Base-by-base conservation (phyloP, 2,797 vertebrate species). In the Chaunax sp. region DNA sequence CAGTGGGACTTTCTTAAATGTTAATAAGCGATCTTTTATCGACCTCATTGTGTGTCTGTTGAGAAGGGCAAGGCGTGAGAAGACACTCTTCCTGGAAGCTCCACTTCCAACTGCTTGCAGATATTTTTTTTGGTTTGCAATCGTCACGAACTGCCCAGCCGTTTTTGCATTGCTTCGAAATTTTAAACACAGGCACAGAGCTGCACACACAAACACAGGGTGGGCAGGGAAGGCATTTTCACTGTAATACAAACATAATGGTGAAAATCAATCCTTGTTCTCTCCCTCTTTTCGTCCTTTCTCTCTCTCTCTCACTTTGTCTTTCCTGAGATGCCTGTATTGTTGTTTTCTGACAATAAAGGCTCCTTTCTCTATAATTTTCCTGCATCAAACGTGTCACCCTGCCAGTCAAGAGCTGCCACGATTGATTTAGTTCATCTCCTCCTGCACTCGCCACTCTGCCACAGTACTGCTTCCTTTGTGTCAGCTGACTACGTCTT, bases 221-320 rank as follows among this genome's bases (percentile, higher is more conserved):
- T 76, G 80, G 75, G 82, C 18, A 51, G 71, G 77, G 81, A 89
- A 72, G 74, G 58, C 78, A 70, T 88, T 86, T 87, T 75, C 67
- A 69, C 69, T 55, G 50, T 76, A 78, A 87, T 60, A 60, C 44
- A 53, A 84, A 69, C 67, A 78, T 82, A 78, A 83, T 72, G 83
- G 69, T 41, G 43, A 77, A 82, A 70, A 78, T 84, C 69, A 55
- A 64, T 86, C 59, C 58, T 78, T 51, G 54, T 69, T 73, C 53
- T 30, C 43, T n/a, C 16, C 6, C 55, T 55, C 20, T 41, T 52
- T 59, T 40, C 38, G 38, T 47, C 46, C 28, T 75, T 54, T 53
- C 44, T 18, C 47, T 20, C 22, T 57, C 52, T 58, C 22, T 62
- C 59, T 46, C 22, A 67, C 56, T 46, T 38, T 54, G 6, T 30